Base-by-base conservation (phyloP, 2,888 invertebrate genomes). In the Carpatolechia fugitivella region DNA sequence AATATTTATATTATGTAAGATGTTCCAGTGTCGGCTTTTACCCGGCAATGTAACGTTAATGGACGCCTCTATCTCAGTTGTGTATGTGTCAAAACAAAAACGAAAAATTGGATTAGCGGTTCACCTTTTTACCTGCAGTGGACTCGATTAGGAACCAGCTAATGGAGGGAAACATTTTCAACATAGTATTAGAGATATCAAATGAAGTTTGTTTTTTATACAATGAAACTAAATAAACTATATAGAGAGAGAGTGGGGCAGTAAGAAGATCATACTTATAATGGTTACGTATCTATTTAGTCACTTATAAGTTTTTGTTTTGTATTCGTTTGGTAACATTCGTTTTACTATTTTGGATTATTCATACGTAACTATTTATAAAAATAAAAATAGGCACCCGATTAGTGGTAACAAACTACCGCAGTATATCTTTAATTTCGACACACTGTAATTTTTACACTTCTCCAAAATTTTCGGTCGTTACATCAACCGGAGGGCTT, bases 1-100 rank as follows among this genome's bases (percentile, higher is more conserved):
- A 89, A 90, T 90, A 90, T 90, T 85, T 90, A 90, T 89, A 85
- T 78, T 76, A 75, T 75, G 75, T 78, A 63, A 62, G 66, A 64
- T 59, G 29, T 63, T 64, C 72, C 20, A 20, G 18, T 73, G 78
- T 70, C 73, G 75, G 74, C 77, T 74, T 65, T 76, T 74, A 80
- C 75, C 82, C 84, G 84, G 63, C 66, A 84, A 80, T 88, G 86
- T 87, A 82, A 59, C 79, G 68, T 77, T 87, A 88, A 89, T 87
- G 87, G 78, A 75, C 57, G 58, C 69, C 72, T 76, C 85, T 84
- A 85, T 86, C 78, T 82, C 72, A 75, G 69, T 70, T 65, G 68
- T 66, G 72, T 73, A 72, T 69, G 71, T 75, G 74, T 79, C 76
- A 76, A 79, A 81, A 77, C 67, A 77, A 78, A 78, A 76, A 74